Percentiles rank a stretch among this genome's conserved stretches.
Evolutionary conservation across 2,797 vertebrate genomes (phyloP).

Genomic region (Streptopelia turtur): DNA sequence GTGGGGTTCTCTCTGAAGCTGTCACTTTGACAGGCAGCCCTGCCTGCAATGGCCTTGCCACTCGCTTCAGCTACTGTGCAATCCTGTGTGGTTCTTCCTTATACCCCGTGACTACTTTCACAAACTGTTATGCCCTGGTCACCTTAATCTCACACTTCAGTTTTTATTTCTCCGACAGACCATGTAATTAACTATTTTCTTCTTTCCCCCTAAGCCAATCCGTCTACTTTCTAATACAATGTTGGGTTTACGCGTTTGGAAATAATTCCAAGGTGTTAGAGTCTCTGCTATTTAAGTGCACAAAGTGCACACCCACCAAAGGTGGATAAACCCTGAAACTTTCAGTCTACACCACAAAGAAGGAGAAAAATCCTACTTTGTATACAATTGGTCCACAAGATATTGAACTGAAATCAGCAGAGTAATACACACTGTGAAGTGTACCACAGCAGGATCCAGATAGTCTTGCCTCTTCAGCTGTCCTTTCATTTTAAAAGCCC

Average conservation of each 20-base stretch:
- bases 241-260: background rate
- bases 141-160: background rate
- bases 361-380: background rate
- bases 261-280: background rate
- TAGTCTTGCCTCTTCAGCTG: background rate
- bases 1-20: background rate
- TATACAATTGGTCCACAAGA: background rate
- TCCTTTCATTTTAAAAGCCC: background rate
- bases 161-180: background rate
- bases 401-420: background rate
- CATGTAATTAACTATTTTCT: background rate
- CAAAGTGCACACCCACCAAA: background rate
- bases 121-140: background rate
- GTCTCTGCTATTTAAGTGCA: background rate
- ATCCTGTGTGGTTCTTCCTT: background rate
- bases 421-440: background rate
- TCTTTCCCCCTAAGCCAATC: background rate
- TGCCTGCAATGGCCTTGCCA: background rate
- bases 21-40: background rate
- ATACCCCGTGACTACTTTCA: background rate
- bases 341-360: background rate
- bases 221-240: background rate
- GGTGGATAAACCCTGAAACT: background rate
- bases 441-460: background rate
- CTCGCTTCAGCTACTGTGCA: background rate